phyloP scores from a whole-genome alignment of 1,140 invertebrate genomes.

The Apis dorsata region DNA sequence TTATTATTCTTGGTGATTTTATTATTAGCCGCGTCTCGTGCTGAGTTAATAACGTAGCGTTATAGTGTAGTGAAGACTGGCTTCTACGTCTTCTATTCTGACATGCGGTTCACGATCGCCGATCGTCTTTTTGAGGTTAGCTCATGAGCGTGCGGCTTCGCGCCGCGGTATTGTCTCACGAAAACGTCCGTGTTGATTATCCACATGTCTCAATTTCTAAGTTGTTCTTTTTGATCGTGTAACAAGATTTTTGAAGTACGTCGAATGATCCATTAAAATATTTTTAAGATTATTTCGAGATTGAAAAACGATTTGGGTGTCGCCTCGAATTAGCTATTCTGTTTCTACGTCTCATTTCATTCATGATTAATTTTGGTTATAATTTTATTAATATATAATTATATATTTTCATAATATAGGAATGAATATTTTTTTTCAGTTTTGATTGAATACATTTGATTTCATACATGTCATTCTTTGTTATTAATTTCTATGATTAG shows the following conservation, averaged over 20 bases:
- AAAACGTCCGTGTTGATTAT: not conserved
- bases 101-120: constrained; percentile 22
- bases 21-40: constrained; percentile 41
- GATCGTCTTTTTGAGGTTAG: constrained; percentile 47
- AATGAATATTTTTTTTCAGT: not conserved
- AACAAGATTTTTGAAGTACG: not conserved
- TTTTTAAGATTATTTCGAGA: not conserved
- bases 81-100: constrained; percentile 3
- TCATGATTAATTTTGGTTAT: not conserved
- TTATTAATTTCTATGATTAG: not conserved
- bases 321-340: not conserved
- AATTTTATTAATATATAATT: not conserved
- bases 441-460: not conserved
- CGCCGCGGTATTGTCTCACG: not conserved
- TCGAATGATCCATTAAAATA: not conserved
- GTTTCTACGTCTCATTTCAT: not conserved
- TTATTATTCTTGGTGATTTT: constrained; percentile 45
- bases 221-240: not conserved
- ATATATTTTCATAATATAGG: not conserved
- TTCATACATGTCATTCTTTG: not conserved
- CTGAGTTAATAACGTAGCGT: constrained; percentile 18
- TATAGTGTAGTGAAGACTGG: constrained; percentile 36
- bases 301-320: not conserved
- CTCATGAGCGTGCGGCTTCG: not conserved
- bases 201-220: not conserved